Percentiles rank a stretch among this genome's conserved stretches.
Conservation (phyloP, 2,797 vertebrate species). For the Atherinosoma microstoma region DNA sequence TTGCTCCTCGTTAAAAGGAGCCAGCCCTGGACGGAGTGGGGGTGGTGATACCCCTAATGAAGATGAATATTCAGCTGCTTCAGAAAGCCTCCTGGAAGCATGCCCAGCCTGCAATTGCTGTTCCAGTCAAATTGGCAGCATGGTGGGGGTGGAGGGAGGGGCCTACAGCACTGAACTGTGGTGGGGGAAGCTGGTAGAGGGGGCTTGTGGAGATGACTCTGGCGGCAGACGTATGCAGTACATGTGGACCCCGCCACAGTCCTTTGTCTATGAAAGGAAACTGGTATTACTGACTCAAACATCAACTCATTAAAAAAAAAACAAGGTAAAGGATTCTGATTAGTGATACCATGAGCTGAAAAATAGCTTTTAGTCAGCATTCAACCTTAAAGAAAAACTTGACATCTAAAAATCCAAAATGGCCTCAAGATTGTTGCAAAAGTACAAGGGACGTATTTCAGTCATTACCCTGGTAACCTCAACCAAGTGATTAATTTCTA, state of each 20-base stretch:
- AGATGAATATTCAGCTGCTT: slow-evolving; percentile 87
- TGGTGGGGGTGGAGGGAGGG: slow-evolving; percentile 70
- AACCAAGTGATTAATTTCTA: no score
- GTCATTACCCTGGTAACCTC: no score
- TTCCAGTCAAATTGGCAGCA: slow-evolving; percentile 84
- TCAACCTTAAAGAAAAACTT: background rate
- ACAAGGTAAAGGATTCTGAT: background rate
- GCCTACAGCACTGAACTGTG: slow-evolving; percentile 11
- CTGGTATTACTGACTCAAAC: background rate
- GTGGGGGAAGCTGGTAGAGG: background rate
- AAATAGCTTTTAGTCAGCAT: background rate
- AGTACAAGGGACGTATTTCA: no score
- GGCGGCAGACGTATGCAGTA: slow-evolving; percentile 24
- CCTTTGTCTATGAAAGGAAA: background rate
- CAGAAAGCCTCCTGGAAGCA: slow-evolving; percentile 82
- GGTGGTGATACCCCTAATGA: slow-evolving; percentile 84
- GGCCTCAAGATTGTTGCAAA: no score
- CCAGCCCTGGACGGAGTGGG: slow-evolving; percentile 72
- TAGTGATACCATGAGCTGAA: background rate
- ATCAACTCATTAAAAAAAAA: background rate
- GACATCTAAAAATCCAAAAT: background rate
- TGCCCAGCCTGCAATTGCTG: slow-evolving; percentile 78
- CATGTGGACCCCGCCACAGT: background rate
- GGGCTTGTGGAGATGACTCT: slow-evolving; percentile 44
- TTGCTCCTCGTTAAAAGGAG: slow-evolving; percentile 80